Base-by-base conservation (phyloP, 1,140 invertebrate species). In the Pseudomyrmex flavicornis region DNA sequence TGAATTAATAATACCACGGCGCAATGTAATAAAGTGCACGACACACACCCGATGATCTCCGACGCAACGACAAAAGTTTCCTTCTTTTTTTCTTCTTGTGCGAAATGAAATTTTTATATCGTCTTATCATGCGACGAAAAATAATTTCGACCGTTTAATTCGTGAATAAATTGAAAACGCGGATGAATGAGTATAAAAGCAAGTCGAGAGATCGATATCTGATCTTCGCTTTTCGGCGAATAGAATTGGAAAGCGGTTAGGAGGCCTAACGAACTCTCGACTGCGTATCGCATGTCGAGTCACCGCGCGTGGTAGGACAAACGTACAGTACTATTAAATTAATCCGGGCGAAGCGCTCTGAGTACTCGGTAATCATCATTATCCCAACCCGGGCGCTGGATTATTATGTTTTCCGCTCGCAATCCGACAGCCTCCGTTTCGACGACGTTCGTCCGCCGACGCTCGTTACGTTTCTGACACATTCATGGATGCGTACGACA, bases 331-430 rank as follows among this genome's bases (percentile, higher is more conserved):
- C 72, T 62, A 73, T 86, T 88, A 77, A 90, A 90, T 90, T 90
- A 90, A 90, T 90, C 85, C 79, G 79, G 75, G 86, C 77, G 76
- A 85, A 85, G 56, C 86, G 35, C 35, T 35, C 35, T 89, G 88
- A 90, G 88, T 87, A 86, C 84, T 80, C 73, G 77, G 86, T 87
- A 90, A 90, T 90, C 88, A 90, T 90, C 89, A 87, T 90, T 90
- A 90, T 56, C 82, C 82, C 62, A 22, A 73, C 85, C 74, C 62
- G 35, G 35, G 50, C 74, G 44, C 48, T 54, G 82, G 77, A 89
- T 90, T 90, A 89, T 90, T 90, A 84, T 83, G 79, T 88, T 90
- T 90, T 89, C 84, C 84, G 76, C 22, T 79, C 66, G 58, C 72
- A 77, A 52, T 72, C 26, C 62, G n/a, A n/a, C n/a, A 65, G 69